Base-by-base conservation (phyloP, 1,140 invertebrate genomes). In the Cydia strobilella region DNA sequence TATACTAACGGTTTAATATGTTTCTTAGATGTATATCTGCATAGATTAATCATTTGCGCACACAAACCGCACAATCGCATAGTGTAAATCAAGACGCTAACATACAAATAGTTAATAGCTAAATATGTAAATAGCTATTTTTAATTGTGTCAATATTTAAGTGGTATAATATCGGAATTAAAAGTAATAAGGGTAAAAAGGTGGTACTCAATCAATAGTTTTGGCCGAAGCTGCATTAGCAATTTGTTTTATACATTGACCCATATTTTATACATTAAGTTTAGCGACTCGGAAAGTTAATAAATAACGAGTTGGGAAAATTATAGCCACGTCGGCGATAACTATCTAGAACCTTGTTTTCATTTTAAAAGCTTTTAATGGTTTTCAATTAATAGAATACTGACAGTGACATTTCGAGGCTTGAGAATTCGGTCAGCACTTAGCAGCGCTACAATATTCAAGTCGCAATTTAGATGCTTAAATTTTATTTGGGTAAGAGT, bases 401-500 rank as follows among this genome's bases (percentile, higher is more conserved):
- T 35, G 31, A 69, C 31, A 69, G 31, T 69, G 65, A 69, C 65
- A 69, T 42, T 42, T 42, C n/a, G 31, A 69, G n/a, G 27, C 35
- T 20, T 35, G 31, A 39, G n/a, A 69, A 69, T 69, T 69, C 65
- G 31, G 65, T 69, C 65, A 69, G 3, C 65, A 69, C 65, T 69
- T 69, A 69, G 31, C 65, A 69, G 65, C 65, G 10, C 31, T 69
- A 23, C 31, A 35, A 69, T 69, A 69, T 69, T 69, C 27, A 69
- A 69, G 35, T 39, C 20, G 31, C 65, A 18, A 69, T 69, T 69
- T 69, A 66, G 63, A 35, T 39, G 65, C 42, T 78, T 79, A 82
- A n/a, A 39, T 69, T 59, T 35, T 69, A n/a, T 66, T 66, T 35
- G 27, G 63, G 25, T 31, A 81, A 82, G 79, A 82, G 80, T 81